Percentiles rank a stretch among this genome's conserved stretches.
Conservation (phyloP, 2,888 invertebrate genomes). For the Eledona agricola region DNA sequence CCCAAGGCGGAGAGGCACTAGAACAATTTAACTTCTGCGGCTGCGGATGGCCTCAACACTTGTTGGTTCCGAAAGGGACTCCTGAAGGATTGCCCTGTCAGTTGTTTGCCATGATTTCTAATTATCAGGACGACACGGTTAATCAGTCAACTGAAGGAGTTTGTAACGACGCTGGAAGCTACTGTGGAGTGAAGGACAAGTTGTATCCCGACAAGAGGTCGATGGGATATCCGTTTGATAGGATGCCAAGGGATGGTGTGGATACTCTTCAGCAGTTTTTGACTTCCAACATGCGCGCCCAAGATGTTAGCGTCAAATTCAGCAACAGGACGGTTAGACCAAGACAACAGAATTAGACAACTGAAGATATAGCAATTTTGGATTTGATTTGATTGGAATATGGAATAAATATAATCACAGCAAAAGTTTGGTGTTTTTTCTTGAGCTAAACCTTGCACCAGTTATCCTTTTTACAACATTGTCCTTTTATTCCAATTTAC, state of each 20-base stretch:
- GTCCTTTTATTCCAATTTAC: no score
- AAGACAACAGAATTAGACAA: conserved; percentile 20
- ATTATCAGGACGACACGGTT: conserved; percentile 71
- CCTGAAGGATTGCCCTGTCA: conserved; percentile 72
- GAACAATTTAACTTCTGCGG: conserved; percentile 81
- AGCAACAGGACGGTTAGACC: conserved; percentile 65
- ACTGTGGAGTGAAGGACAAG: conserved; percentile 79
- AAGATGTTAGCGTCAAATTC: conserved; percentile 70
- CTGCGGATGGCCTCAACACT: conserved; percentile 87
- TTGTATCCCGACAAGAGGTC: conserved; percentile 81
- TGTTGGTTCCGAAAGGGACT: conserved; percentile 78
- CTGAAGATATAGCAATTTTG: neutral
- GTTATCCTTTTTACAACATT: no score
- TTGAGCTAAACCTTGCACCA: no score
- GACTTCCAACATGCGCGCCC: conserved; percentile 76
- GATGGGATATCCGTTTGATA: conserved; percentile 88
- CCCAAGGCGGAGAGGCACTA: conserved; percentile 65
- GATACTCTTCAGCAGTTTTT: conserved; percentile 73
- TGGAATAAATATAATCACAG: no score
- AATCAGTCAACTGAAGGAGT: conserved; percentile 65
- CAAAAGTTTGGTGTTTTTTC: no score
- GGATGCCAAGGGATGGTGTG: conserved; percentile 68
- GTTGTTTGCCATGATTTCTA: conserved; percentile 80
- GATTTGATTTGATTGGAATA: no score
- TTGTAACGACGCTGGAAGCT: conserved; percentile 79